phyloP scores from a whole-genome alignment of 2,113 vertebrate species.

The Plotosus lineatus region DNA sequence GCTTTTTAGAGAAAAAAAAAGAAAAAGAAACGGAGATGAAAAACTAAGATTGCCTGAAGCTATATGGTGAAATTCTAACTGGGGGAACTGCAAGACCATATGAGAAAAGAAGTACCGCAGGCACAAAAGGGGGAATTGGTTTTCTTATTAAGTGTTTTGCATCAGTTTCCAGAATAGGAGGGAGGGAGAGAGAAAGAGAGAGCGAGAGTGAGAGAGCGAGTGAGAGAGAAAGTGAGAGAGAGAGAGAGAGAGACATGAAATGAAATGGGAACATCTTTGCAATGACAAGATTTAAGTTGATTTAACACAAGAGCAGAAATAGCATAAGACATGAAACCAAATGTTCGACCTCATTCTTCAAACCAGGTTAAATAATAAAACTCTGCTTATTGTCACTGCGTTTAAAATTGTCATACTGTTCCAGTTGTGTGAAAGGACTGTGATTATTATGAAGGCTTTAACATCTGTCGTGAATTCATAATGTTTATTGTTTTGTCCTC shows the following conservation, averaged over 20 bases:
- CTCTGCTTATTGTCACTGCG: slow-evolving; percentile 13
- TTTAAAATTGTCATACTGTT: background rate
- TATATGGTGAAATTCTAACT: slow-evolving; percentile 86
- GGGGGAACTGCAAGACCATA: slow-evolving; percentile 85
- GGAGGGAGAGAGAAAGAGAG: slow-evolving; percentile 65
- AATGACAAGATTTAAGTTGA: slow-evolving; percentile 52
- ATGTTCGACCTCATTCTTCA: slow-evolving; percentile 50
- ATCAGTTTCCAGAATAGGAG: slow-evolving; percentile 82
- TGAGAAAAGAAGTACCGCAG: slow-evolving; percentile 79
- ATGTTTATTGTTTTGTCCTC: background rate
- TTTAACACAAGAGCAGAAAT: slow-evolving; percentile 49
- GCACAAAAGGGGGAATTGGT: slow-evolving; percentile 81
- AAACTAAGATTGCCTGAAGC: slow-evolving; percentile 80
- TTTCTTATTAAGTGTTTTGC: slow-evolving; percentile 85
- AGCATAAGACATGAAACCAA: slow-evolving; percentile 41
- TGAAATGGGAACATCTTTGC: slow-evolving; percentile 57
- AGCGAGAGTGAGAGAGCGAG: slow-evolving; percentile 61
- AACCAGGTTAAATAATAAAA: slow-evolving; percentile 48
- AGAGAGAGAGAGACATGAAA: slow-evolving; percentile 50
- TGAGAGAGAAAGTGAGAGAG: slow-evolving; percentile 65
- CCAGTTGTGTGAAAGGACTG: background rate
- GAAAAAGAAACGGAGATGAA: slow-evolving; percentile 80
- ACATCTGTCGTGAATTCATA: background rate
- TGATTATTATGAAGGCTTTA: too few species aligned
- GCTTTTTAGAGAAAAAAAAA: slow-evolving; percentile 68